A percentile compares a stretch with the other conserved stretches of the same genome.
phyloP scores from a whole-genome alignment of 2,797 vertebrate species.

The Simalia tracyae region DNA sequence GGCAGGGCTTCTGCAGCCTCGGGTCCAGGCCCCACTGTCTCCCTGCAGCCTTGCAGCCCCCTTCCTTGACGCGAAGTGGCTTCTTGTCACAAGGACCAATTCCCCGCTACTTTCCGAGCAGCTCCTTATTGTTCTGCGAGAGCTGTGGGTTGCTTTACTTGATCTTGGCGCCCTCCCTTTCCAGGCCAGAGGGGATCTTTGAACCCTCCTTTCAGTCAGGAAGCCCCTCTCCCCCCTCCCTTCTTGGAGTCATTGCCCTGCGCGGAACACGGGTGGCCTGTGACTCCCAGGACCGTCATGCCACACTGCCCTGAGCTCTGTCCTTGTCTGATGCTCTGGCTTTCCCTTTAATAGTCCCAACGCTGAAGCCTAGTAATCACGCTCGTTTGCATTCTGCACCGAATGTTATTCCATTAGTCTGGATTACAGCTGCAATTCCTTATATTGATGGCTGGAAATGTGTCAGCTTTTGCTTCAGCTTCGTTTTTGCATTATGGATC shows the following conservation, averaged over 20 bases:
- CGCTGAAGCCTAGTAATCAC: background rate
- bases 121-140: background rate
- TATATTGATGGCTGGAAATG: constrained; percentile 15
- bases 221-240: background rate
- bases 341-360: background rate
- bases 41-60: background rate
- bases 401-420: constrained; percentile 2
- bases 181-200: background rate
- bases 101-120: background rate
- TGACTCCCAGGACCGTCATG: background rate
- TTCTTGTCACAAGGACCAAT: background rate
- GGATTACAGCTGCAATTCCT: constrained; percentile 10
- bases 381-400: background rate
- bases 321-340: background rate
- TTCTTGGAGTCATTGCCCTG: too few species aligned
- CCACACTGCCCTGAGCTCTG: background rate
- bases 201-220: background rate
- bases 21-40: too few species aligned
- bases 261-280: background rate
- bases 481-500: constrained; percentile 16
- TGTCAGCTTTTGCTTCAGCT: background rate
- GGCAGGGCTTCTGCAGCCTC: background rate
- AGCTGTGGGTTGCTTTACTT: background rate
- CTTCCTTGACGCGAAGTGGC: background rate
- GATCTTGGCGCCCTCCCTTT: too few species aligned